Base-by-base conservation (phyloP, 2,113 vertebrate species). In the Planiliza haematocheilus region DNA sequence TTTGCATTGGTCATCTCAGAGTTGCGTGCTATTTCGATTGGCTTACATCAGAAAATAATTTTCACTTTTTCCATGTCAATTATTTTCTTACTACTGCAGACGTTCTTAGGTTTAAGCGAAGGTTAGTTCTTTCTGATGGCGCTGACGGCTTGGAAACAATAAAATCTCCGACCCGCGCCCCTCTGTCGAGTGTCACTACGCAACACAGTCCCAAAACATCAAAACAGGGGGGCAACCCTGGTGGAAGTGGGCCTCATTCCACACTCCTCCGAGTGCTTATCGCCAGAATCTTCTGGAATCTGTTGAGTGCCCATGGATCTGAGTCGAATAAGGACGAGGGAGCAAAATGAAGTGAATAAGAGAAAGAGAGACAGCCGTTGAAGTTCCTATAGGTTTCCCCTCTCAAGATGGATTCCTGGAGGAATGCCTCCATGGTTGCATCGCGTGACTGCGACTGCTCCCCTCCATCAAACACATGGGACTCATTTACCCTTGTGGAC, bases 381-480 rank as follows among this genome's bases (percentile, higher is more conserved):
- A 41, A 46, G 62, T 80, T 83, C 56, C 65, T 66, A 50, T 66
- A 82, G 55, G 77, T 81, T 51, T 57, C 61, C 83, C 66, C 76
- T 88, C 83, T 69, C 62, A 56, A 89, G 88, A 91, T 89, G 90
- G 87, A 88, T 89, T 89, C 88, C 82, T 85, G 86, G 86, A 90
- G 86, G 74, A 91, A 87, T 87, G 91, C 85, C 84, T 91, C 74
- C 87, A 82, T 76, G 77, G 86, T 79, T 84, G 75, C 83, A 90
- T 92, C 60, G 93, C 91, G 91, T 94, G 93, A 94, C 92, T 92
- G 75, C 34, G 78, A 89, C 87, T 78, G 85, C 86, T 90, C 86
- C 81, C 77, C 81, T 88, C 86, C 83, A 89, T 91, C 80, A 76
- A 88, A 92, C 93, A 93, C 91, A 92, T 93, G 92, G 93, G 89